Percentiles rank a stretch among this genome's conserved stretches.
Conservation (phyloP, 2,888 invertebrate genomes). For the Drosophila aldrichi region DNA sequence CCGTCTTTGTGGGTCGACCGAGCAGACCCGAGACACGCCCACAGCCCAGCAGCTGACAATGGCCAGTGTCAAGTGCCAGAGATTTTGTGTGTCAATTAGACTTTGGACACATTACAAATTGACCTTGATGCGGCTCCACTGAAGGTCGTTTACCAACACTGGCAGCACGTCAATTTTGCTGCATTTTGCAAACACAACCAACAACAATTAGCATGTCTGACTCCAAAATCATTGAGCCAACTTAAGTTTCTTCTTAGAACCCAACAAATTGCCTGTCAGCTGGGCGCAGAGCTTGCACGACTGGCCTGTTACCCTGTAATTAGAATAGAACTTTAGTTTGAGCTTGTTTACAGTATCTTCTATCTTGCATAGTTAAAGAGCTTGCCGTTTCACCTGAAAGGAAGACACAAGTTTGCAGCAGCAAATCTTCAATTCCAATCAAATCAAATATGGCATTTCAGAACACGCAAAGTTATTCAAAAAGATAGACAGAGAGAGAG, state of each 20-base stretch:
- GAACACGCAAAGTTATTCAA: background rate
- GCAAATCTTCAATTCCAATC: constrained; percentile 1
- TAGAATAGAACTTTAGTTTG: background rate
- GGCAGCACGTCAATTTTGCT: constrained; percentile 10
- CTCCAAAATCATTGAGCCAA: constrained; percentile 18
- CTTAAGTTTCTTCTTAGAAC: background rate
- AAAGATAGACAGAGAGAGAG: background rate
- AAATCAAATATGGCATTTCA: constrained; percentile 1
- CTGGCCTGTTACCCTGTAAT: background rate
- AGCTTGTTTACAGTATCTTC: no score
- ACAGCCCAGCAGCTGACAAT: constrained; percentile 11
- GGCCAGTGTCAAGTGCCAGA: constrained; percentile 71
- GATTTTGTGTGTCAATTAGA: constrained; percentile 69
- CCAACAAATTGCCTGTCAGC: constrained; percentile 36
- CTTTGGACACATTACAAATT: constrained; percentile 46
- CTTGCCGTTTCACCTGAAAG: background rate
- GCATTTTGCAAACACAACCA: background rate
- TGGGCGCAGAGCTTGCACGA: background rate
- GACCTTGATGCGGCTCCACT: constrained; percentile 41
- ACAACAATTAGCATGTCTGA: constrained; percentile 23
- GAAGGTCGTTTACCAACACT: constrained; percentile 38
- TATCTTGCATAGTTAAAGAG: no score
- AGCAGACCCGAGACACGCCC: constrained; percentile 11
- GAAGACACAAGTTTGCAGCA: background rate
- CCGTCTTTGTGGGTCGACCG: constrained; percentile 71